Base-by-base conservation (phyloP, 1,140 invertebrate species). In the Adelges cooleyi region DNA sequence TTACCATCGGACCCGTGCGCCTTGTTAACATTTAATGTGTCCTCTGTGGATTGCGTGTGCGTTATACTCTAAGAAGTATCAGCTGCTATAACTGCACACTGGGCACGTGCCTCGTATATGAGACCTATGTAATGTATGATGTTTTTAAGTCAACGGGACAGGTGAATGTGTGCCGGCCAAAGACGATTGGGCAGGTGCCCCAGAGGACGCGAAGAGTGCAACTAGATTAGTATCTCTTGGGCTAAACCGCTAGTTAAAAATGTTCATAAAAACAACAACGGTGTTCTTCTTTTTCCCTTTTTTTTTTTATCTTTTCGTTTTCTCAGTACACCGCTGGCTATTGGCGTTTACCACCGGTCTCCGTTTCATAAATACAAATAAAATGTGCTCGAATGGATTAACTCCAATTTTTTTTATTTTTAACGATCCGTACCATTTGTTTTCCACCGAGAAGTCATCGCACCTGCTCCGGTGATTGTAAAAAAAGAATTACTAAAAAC, bases 171-270 rank as follows among this genome's bases (percentile, higher is more conserved):
- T 42, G n/a, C 40, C 10, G 15, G 15, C 22, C 25, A n/a, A 29
- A 59, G 40, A 46, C 42, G 42, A 46, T 29, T 29, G 54, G 42
- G 42, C 54, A 59, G 54, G 54, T 59, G 54, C 36, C 23, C 25
- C 33, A 15, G 15, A 22, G 49, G 13, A 44, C 36, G 25, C n/a
- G 15, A 38, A 15, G 20, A 40, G 22, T 42, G 20, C 54, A 46
- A 59, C 54, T 59, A 59, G 54, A 59, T 59, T 29, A 46, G 54
- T 59, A 59, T 59, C 54, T 59, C 38, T 46, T 22, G 9, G n/a
- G 11, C 40, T 23, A 23, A 56, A 44, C 53, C 54, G n/a, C 40
- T 46, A 59, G 54, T 59, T 59, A 59, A 59, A 56, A 59, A 59
- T 18, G 42, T 33, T 33, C 11, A 33, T 33, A 33, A 6, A 11